Conservation (phyloP, 30 jellyfish, hydroid and myxozoan genomes). For the Aurelia coerulea region DNA sequence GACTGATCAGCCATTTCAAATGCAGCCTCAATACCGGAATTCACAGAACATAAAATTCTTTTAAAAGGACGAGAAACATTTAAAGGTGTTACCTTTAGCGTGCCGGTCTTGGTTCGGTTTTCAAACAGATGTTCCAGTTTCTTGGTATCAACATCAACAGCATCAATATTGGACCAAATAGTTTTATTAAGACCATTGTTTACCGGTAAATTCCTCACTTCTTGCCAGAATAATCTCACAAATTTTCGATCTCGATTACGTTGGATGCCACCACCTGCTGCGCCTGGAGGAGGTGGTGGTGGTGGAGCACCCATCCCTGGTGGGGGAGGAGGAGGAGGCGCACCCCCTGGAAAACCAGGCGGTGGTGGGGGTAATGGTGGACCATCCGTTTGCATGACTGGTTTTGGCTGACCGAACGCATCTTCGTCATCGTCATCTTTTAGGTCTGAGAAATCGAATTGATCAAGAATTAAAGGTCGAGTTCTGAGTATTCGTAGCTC, state of each 20-base stretch:
- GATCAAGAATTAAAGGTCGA: conserved; percentile 82
- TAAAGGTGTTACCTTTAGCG: conserved; percentile 62
- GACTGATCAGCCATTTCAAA: no score
- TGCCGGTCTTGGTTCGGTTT: conserved; percentile 85
- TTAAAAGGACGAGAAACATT: no score
- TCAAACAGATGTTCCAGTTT: conserved; percentile 98
- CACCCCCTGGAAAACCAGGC: conserved; percentile 90
- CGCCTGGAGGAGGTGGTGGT: conserved; percentile 81
- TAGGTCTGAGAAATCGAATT: conserved; percentile 93
- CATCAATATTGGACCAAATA: conserved; percentile 83
- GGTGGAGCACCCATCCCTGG: conserved; percentile 60
- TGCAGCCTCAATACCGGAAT: no score
- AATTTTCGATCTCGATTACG: conserved; percentile 83
- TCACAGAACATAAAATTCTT: no score
- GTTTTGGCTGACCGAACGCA: conserved; percentile 76
- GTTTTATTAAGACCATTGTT: conserved; percentile 73
- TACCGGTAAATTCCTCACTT: conserved; percentile 72
- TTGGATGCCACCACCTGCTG: conserved; percentile 50
- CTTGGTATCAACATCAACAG: conserved; percentile 95
- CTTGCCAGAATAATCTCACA: conserved; percentile 99
- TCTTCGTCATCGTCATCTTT: conserved; percentile 95
- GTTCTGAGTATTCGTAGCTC: conserved; percentile 87
- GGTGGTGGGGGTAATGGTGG: conserved; percentile 96
- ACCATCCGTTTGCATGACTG: conserved; percentile 49
- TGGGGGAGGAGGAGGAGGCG: conserved; percentile 88